Evolutionary conservation across 1,140 invertebrate genomes (phyloP), one percentile per base, ranked within the genome.

Genomic region (Drosophila burlai): DNA sequence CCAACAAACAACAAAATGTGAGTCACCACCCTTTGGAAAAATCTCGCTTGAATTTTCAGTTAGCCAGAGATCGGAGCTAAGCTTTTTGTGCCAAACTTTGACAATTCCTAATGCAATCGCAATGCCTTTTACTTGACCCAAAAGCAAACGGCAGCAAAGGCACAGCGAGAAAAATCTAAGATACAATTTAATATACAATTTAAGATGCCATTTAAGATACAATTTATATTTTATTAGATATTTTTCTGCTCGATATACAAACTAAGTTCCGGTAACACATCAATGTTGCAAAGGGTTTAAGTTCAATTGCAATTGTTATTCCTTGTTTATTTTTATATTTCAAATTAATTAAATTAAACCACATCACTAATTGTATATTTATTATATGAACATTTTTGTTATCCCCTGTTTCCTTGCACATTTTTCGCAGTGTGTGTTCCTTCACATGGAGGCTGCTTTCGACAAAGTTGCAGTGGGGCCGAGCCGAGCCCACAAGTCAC

Each of bases 41-140:
- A 73, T 64, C 60, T 57, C 24, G 52, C 54, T 61, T 72, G 60
- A 75, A 52, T 59, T 74, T 61, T 43, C 43, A 62, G 38, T 40
- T 24, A 66, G 24, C 29, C 43, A 9, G 31, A 31, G 45, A 24
- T 60, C 3, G n/a, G 26, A 21, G 58, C 42, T 18, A 29, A 50
- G 69, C 46, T 34, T 59, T 54, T 36, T 34, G 50, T 49, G 45
- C 72, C 62, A 59, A 57, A 69, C 61, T 81, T 76, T 84, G 81
- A 84, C 82, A 84, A 84, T 81, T 84, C 63, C 81, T 77, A 87
- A 83, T 84, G 74, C 81, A 84, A 78, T 81, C 63, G 77, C 74
- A 89, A 58, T 84, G 84, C 84, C 84, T 87, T 84, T 87, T 87
- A 87, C 84, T 89, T 87, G 84, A 87, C 84, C 84, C 84, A 87